A percentile compares a stretch with the other conserved stretches of the same genome.
Conservation (phyloP, 2,113 vertebrate genomes). For the Myodes glareolus region DNA sequence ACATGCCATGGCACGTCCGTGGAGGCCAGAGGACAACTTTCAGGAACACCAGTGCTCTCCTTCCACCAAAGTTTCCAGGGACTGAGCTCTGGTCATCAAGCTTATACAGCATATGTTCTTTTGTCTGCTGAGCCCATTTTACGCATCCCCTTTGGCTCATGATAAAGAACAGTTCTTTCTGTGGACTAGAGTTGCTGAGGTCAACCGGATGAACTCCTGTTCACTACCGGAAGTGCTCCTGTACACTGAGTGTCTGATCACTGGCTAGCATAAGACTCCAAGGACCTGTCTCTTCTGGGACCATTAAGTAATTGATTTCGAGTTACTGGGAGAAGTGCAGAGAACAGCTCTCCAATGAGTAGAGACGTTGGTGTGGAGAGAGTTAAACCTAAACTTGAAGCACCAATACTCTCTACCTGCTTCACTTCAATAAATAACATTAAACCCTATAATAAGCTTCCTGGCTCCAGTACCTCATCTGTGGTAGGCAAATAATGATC, state of each 20-base stretch:
- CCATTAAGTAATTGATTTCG: background rate
- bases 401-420: background rate
- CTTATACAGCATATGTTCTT: background rate
- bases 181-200: background rate
- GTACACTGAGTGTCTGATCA: background rate
- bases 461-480: background rate
- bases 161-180: background rate
- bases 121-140: background rate
- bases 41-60: background rate
- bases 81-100: background rate
- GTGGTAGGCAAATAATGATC: background rate
- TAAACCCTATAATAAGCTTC: background rate
- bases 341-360: background rate
- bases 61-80: background rate
- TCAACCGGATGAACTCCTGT: background rate
- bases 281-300: background rate
- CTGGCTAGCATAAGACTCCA: background rate
- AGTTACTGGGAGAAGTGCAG: background rate
- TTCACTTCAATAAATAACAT: background rate
- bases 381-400: background rate
- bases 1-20: background rate
- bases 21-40: background rate
- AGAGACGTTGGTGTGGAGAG: background rate
- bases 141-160: background rate
- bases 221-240: background rate